These are phyloP conservation scores for Trogon melanurus DNA, from an alignment of 2,113 vertebrate species.

Conservation along the genomic window DNA sequence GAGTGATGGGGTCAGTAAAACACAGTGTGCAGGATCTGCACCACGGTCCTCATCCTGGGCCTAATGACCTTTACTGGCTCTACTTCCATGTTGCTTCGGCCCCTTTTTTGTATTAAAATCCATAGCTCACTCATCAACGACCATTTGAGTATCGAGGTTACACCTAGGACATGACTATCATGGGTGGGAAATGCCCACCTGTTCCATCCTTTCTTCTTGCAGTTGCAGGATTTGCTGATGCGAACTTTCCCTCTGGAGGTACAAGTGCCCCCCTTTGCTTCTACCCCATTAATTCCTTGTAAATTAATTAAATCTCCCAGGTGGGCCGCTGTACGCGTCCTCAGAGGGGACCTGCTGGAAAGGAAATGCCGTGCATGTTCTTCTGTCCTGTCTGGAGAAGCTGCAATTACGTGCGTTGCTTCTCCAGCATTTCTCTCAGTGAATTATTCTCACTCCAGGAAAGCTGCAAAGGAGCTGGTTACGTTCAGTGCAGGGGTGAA, in stretches of 20 bases:
- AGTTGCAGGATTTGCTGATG: not conserved
- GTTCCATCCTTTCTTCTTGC: not conserved
- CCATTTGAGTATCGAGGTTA: accelerated
- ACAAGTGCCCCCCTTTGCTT: not conserved
- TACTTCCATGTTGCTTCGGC: accelerated
- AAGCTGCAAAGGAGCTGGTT: not conserved
- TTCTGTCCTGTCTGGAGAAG: not conserved
- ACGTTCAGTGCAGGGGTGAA: not conserved
- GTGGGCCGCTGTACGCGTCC: accelerated
- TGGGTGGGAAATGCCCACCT: not conserved
- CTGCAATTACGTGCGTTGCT: not conserved
- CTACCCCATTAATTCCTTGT: not conserved
- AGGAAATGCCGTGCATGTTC: not conserved
- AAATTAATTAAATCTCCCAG: not conserved
- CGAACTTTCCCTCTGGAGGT: not conserved
- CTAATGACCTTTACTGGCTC: not conserved
- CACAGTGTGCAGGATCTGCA: accelerated
- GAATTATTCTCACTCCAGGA: not conserved
- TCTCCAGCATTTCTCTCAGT: not conserved
- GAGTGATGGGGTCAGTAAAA: not conserved
- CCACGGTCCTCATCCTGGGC: accelerated
- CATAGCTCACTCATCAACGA: not conserved
- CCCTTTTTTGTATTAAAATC: not conserved
- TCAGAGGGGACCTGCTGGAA: not conserved
- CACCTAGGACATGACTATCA: accelerated